A percentile compares a stretch with the other conserved stretches of the same genome.
These are phyloP conservation scores for Oophaga pumilio DNA, from an alignment of 2,113 vertebrate genomes.

Conservation along the genomic window DNA sequence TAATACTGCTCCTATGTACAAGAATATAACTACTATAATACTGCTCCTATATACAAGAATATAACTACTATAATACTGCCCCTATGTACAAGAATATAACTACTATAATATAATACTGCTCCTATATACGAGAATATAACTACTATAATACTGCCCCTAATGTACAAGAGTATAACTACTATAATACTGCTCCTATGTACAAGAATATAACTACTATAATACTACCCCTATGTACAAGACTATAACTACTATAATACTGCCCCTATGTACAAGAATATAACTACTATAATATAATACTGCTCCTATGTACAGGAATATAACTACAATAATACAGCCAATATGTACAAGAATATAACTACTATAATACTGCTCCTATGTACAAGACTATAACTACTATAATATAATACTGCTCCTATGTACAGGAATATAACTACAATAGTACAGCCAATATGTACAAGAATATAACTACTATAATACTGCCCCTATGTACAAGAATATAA, in stretches of 20 bases:
- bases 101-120: neutral
- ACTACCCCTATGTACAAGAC: neutral
- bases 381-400: neutral
- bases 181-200: neutral
- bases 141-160: neutral
- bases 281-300: constrained; percentile 6
- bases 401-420: neutral
- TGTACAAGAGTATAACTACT: neutral
- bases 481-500: too few species aligned
- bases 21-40: neutral
- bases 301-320: neutral
- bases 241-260: neutral
- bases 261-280: neutral
- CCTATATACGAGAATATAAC: neutral
- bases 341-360: neutral
- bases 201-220: constrained; percentile 7
- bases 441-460: too few species aligned
- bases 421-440: neutral
- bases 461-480: too few species aligned
- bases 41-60: neutral
- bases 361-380: neutral
- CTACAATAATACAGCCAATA: neutral
- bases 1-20: neutral
- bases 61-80: neutral
- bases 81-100: neutral